Evolutionary conservation across 2,113 vertebrate genomes (phyloP).

Genomic region (Acrocephalus arundinaceus): DNA sequence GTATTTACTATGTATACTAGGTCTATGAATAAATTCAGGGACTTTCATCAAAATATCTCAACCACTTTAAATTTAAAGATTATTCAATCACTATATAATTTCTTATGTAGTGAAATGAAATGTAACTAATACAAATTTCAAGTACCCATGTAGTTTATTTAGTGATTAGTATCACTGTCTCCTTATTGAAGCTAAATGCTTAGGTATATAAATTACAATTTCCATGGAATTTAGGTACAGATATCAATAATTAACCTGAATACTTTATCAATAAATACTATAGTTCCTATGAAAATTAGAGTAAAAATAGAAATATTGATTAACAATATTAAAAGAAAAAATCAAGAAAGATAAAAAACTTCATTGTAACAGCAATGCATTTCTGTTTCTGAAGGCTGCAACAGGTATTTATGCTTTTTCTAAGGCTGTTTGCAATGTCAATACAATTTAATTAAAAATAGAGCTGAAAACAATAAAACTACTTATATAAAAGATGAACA

Average conservation of each 20-base stretch:
- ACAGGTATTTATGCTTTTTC: not conserved
- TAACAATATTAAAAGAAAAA: not conserved
- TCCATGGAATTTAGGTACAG: not conserved
- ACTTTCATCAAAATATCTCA: not conserved
- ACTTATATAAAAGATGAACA: not conserved
- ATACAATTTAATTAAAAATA: not conserved
- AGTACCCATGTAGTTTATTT: not conserved
- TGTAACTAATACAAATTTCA: not conserved
- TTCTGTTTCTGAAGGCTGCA: not conserved
- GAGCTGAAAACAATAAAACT: not conserved
- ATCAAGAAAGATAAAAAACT: not conserved
- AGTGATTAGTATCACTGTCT: not conserved
- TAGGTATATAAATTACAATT: not conserved
- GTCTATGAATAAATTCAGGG: not conserved
- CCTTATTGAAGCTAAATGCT: not conserved
- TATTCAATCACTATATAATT: not conserved
- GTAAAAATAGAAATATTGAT: not conserved
- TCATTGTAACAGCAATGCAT: not conserved
- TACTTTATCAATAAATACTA: not conserved
- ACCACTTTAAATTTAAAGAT: not conserved
- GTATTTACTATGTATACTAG: not conserved
- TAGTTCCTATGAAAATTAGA: not conserved
- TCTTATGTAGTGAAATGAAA: not conserved
- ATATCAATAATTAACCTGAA: not conserved
- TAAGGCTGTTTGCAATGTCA: not conserved